These are phyloP conservation scores for Drosophila ochracea DNA, from an alignment of 2,888 invertebrate genomes.

Conservation along the genomic window DNA sequence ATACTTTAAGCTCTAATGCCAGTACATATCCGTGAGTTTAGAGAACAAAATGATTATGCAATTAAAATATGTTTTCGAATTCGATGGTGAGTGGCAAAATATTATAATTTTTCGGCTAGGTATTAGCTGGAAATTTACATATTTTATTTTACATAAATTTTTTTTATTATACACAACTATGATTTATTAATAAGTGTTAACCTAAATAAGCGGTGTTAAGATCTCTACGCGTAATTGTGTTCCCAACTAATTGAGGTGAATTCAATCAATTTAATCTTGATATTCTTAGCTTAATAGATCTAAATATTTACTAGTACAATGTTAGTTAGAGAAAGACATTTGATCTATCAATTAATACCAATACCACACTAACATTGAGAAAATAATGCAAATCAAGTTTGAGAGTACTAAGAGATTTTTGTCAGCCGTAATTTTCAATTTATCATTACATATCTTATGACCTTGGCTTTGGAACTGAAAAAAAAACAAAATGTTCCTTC, in stretches of 20 bases:
- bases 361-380: too few relatives aligned
- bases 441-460: too few relatives aligned
- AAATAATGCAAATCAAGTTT: too few relatives aligned
- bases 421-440: too few relatives aligned
- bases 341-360: too few relatives aligned
- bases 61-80: constrained; percentile 10
- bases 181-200: background rate
- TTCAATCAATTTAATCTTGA: background rate
- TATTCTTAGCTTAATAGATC: background rate
- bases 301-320: background rate
- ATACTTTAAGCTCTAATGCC: constrained; percentile 16
- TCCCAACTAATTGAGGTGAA: background rate
- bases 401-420: too few relatives aligned
- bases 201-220: background rate
- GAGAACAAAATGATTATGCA: constrained; percentile 15
- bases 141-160: background rate
- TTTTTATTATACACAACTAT: background rate
- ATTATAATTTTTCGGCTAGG: background rate
- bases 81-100: background rate
- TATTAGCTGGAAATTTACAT: background rate
- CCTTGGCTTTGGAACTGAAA: background rate
- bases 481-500: background rate
- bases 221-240: background rate
- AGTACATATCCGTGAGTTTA: background rate
- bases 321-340: background rate